Conservation (phyloP, 2,797 vertebrate genomes). For the Fistularia tabacaria region DNA sequence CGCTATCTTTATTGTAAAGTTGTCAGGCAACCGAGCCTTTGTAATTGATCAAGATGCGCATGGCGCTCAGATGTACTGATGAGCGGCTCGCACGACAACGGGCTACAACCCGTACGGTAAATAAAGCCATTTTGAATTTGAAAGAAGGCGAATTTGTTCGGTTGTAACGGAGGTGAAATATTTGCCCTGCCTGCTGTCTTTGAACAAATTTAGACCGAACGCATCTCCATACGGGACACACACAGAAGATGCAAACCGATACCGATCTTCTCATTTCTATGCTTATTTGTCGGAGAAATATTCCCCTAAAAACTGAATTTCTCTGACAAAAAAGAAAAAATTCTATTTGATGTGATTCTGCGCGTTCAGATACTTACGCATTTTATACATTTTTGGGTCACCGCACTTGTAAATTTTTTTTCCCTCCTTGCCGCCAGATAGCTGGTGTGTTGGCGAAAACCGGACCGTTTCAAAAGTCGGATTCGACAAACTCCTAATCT, state of each 20-base stretch:
- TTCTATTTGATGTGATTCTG: no score
- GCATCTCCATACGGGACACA: constrained; percentile 12
- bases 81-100: constrained; percentile 20
- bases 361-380: constrained; percentile 2
- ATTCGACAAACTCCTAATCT: constrained; percentile 20
- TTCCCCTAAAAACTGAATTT: no score
- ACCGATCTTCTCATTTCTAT: not conserved
- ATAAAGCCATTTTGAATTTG: constrained; percentile 13
- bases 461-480: constrained; percentile 1
- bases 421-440: constrained; percentile 6
- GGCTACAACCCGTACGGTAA: constrained; percentile 28
- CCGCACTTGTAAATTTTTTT: constrained; percentile 13
- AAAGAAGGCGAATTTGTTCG: constrained; percentile 21
- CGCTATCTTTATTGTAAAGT: constrained; percentile 24
- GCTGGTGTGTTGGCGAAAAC: constrained; percentile 11
- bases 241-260: constrained; percentile 43
- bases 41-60: constrained; percentile 32
- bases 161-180: constrained; percentile 18
- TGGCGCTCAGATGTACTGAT: constrained; percentile 23
- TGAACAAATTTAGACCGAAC: constrained; percentile 47
- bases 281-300: not conserved
- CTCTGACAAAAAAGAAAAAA: no score
- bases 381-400: constrained; percentile 10
- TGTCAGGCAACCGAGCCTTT: constrained; percentile 25
- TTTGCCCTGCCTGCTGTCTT: constrained; percentile 24